phyloP scores from a whole-genome alignment of 2,888 invertebrate species.

The Parasteatoda lunata region DNA sequence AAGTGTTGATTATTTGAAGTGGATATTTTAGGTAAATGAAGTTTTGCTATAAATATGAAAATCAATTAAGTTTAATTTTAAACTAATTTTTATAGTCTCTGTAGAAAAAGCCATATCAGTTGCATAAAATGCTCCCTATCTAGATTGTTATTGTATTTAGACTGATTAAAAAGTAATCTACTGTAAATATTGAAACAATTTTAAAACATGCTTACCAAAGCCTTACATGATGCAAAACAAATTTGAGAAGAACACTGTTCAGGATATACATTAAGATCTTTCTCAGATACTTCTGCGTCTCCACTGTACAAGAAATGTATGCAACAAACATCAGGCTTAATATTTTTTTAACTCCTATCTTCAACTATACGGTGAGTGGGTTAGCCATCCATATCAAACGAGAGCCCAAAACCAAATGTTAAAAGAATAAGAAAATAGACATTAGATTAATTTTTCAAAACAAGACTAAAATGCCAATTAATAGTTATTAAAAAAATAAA shows the following conservation, averaged over 20 bases:
- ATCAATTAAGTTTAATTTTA: no score
- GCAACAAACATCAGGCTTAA: background rate
- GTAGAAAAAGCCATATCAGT: background rate
- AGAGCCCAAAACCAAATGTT: background rate
- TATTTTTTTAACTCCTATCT: background rate
- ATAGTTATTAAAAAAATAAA: no score
- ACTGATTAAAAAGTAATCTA: background rate
- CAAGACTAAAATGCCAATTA: background rate
- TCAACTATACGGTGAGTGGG: background rate
- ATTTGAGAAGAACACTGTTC: conserved; percentile 49
- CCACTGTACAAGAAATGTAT: conserved; percentile 72
- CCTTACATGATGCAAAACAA: conserved; percentile 50
- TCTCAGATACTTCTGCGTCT: conserved; percentile 72
- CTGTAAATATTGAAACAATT: background rate
- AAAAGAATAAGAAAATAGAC: background rate
- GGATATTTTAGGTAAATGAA: no score
- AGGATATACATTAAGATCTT: conserved; percentile 60
- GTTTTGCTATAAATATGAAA: no score
- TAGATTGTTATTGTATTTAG: background rate
- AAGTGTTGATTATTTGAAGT: no score
- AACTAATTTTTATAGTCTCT: no score
- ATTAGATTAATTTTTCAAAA: background rate
- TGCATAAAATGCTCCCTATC: background rate
- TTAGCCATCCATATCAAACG: background rate
- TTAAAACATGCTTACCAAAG: conserved; percentile 30